Evolutionary conservation across 2,888 invertebrate genomes (phyloP).

Genomic region (Biston betularia): DNA sequence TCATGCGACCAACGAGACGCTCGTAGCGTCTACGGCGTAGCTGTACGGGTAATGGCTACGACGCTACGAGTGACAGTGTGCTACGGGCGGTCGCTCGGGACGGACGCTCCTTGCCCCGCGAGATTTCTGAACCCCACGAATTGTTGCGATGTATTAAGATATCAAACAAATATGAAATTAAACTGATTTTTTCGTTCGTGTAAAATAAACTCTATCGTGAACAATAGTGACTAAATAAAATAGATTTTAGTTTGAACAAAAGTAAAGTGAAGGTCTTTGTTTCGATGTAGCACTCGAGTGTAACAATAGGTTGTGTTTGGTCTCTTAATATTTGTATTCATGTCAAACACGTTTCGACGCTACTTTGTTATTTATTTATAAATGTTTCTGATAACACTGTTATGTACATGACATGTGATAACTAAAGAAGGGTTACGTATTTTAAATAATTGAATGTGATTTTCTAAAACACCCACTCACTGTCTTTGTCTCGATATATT

Average conservation of each 20-base stretch:
- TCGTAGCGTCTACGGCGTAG: conserved; percentile 55
- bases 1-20: conserved; percentile 57
- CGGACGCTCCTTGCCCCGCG: conserved; percentile 54
- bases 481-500: too few relatives aligned
- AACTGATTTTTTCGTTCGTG: neutral
- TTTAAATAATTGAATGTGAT: neutral
- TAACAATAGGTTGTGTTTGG: conserved; percentile 32
- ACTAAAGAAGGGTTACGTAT: neutral
- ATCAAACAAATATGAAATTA: conserved; percentile 3
- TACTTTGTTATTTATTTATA: neutral
- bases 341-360: conserved; percentile 16
- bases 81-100: conserved; percentile 64
- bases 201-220: conserved; percentile 4
- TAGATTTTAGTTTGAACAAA: conserved; percentile 16
- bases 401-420: neutral
- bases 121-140: conserved; percentile 42
- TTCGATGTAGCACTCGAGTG: conserved; percentile 28
- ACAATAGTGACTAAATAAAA: conserved; percentile 11
- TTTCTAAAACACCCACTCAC: neutral
- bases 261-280: conserved; percentile 33
- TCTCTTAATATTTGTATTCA: conserved; percentile 24
- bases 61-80: conserved; percentile 42
- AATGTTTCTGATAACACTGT: neutral
- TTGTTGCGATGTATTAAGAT: conserved; percentile 54
- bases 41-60: conserved; percentile 25